Conservation (phyloP, 2,113 vertebrate species). For the Hippolais icterina region DNA sequence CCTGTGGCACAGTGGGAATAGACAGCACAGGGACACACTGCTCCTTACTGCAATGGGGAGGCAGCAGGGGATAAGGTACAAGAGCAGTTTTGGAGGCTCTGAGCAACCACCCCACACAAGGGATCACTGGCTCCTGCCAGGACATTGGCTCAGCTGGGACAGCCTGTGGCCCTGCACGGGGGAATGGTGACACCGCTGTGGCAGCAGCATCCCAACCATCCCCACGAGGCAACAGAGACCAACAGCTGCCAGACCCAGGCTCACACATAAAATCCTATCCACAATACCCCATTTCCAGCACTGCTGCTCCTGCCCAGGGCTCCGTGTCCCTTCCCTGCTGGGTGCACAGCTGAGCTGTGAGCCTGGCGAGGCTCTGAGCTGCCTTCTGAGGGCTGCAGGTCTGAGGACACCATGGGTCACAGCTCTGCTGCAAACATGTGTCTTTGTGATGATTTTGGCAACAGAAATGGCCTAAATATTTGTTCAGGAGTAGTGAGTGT, state of each 20-base stretch:
- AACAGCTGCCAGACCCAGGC: neutral
- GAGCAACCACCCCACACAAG: fast-evolving
- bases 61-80: neutral
- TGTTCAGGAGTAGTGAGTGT: constrained; percentile 5
- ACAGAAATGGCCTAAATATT: constrained; percentile 1
- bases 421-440: neutral
- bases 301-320: fast-evolving
- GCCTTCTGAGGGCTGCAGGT: neutral
- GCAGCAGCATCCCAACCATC: neutral
- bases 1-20: fast-evolving
- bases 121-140: fast-evolving
- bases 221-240: fast-evolving
- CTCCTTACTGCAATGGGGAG: neutral
- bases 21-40: neutral
- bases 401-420: neutral
- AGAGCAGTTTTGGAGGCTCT: fast-evolving
- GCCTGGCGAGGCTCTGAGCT: neutral
- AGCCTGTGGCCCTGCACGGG: fast-evolving
- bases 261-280: neutral
- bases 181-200: fast-evolving
- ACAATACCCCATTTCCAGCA: fast-evolving
- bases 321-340: fast-evolving
- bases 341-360: neutral
- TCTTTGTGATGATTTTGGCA: constrained; percentile 38
- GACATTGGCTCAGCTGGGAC: neutral